phyloP scores from a whole-genome alignment of 2,113 vertebrate genomes.

The Bostrychus sinensis region DNA sequence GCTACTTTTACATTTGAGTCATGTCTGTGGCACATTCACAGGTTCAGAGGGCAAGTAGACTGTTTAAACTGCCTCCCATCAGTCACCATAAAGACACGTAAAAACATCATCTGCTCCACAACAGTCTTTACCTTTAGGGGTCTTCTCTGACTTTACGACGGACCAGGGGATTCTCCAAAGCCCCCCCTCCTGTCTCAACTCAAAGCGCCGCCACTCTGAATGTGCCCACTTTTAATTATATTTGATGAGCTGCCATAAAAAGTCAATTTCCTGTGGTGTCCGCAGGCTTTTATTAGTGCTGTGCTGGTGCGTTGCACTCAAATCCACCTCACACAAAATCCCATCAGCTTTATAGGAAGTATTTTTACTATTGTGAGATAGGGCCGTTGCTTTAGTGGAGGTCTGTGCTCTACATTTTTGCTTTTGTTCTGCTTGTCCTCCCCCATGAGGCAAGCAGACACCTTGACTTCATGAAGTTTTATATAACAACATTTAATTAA shows the following conservation, averaged over 20 bases:
- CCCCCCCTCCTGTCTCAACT: constrained; percentile 32
- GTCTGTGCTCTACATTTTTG: too few relatives aligned
- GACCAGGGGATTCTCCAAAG: constrained; percentile 21
- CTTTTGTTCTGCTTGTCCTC: too few relatives aligned
- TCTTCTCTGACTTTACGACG: constrained; percentile 4
- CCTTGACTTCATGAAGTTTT: too few relatives aligned
- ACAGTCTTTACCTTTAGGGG: not conserved
- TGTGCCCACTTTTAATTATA: constrained; percentile 71
- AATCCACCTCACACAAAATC: constrained; percentile 5
- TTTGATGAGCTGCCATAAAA: constrained; percentile 73
- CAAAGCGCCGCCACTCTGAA: constrained; percentile 24
- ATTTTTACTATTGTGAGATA: not conserved
- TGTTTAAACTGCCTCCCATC: not conserved
- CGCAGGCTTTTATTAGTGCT: constrained; percentile 54
- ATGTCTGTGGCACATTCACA: not conserved
- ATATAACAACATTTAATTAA: too few relatives aligned
- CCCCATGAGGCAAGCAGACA: too few relatives aligned
- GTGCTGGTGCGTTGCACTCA: constrained; percentile 25
- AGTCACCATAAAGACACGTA: constrained; percentile 1
- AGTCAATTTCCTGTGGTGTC: constrained; percentile 56
- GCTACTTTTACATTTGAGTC: not conserved
- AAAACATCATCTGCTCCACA: constrained; percentile 1
- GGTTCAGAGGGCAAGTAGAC: constrained; percentile 4
- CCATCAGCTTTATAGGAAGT: not conserved
- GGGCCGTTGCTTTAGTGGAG: too few relatives aligned